Conservation (phyloP, 2,797 vertebrate genomes). For the Manis pentadactyla region DNA sequence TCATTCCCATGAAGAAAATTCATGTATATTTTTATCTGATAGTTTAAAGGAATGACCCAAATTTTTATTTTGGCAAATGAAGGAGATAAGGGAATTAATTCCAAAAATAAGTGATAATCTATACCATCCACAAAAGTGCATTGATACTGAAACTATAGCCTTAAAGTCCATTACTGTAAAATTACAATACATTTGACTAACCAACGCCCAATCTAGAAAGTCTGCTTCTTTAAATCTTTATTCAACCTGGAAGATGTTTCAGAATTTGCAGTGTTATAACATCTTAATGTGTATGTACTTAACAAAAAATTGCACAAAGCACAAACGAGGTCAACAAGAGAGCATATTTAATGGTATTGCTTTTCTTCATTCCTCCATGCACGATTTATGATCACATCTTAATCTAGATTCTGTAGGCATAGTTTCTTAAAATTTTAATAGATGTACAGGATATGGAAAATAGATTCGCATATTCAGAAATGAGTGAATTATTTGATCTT, state of each 20-base stretch:
- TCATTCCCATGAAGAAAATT: conserved; percentile 74
- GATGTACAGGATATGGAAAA: neutral
- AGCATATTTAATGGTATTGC: neutral
- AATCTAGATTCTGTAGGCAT: neutral
- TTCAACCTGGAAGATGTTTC: conserved; percentile 73
- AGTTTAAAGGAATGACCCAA: conserved; percentile 75
- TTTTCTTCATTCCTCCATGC: neutral
- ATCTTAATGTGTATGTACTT: neutral
- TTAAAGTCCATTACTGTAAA: conserved; percentile 74
- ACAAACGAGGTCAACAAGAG: neutral
- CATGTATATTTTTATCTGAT: conserved; percentile 82
- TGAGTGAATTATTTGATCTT: neutral
- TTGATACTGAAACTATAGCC: conserved; percentile 80
- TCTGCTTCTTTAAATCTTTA: conserved; percentile 79
- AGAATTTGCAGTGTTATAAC: conserved; percentile 36
- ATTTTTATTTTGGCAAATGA: conserved; percentile 71
- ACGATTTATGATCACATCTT: neutral
- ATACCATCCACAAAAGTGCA: conserved; percentile 74
- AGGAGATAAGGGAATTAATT: conserved; percentile 80
- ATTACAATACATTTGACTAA: conserved; percentile 82
- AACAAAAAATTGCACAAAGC: neutral
- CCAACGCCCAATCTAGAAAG: conserved; percentile 69
- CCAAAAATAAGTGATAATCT: conserved; percentile 76
- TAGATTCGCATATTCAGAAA: neutral
- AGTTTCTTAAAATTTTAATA: neutral